Conservation (phyloP, 2,113 vertebrate genomes). For the zebrafish (Danio rerio) region DNA sequence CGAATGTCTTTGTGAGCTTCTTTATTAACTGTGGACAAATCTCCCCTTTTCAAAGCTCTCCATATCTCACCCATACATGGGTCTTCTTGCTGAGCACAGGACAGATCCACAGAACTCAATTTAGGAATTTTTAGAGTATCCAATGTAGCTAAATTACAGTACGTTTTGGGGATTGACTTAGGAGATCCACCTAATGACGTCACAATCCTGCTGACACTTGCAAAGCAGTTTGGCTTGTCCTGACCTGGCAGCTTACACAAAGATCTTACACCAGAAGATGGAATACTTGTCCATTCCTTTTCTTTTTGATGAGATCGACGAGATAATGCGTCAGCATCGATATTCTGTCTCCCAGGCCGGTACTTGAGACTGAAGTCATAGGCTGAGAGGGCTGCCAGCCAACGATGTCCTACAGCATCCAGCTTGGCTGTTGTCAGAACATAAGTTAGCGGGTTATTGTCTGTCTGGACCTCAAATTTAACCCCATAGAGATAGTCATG, state of each 20-base stretch:
- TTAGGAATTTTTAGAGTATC: not conserved
- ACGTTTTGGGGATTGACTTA: not conserved
- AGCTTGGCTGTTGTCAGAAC: not conserved
- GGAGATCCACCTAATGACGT: not conserved
- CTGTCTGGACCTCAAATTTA: slow-evolving; percentile 4
- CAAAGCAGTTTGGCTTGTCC: not conserved
- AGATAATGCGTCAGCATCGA: not conserved
- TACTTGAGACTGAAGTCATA: slow-evolving; percentile 1
- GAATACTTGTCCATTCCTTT: not conserved
- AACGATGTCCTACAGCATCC: not conserved
- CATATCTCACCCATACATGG: slow-evolving; percentile 9
- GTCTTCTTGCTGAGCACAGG: not conserved
- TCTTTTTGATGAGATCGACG: slow-evolving; percentile 39
- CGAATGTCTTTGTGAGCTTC: slow-evolving; percentile 3
- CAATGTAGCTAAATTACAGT: not conserved
- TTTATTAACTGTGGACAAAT: not conserved
- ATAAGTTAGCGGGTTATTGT: not conserved
- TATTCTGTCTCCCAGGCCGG: slow-evolving; percentile 1
- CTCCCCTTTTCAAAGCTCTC: not conserved
- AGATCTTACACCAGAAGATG: slow-evolving; percentile 7
- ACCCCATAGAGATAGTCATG: slow-evolving; percentile 6
- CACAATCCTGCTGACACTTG: not conserved
- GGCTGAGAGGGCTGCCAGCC: not conserved
- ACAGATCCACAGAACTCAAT: not conserved
- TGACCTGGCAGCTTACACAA: not conserved